Percentiles rank a stretch among this genome's conserved stretches.
These are phyloP conservation scores for Pomatostomus ruficeps DNA, from an alignment of 2,113 vertebrate species.

Conservation along the genomic window DNA sequence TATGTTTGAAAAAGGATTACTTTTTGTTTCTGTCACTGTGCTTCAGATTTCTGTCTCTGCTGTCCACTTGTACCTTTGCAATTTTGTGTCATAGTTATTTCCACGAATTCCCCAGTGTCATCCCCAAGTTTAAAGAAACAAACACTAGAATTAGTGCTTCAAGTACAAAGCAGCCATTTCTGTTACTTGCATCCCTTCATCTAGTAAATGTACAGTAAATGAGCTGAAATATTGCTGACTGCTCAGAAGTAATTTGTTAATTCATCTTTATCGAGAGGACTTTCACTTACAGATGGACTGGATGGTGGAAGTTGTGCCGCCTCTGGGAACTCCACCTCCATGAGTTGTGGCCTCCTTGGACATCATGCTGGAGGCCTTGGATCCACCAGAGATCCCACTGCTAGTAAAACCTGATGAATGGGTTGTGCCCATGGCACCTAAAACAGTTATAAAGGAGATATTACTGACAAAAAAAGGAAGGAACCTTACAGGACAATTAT, in stretches of 20 bases:
- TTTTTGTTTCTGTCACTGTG: neutral
- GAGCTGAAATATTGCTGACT: neutral
- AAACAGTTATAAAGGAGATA: neutral
- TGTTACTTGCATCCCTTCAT: neutral
- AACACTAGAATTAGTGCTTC: neutral
- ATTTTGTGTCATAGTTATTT: neutral
- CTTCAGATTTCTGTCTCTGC: neutral
- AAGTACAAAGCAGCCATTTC: neutral
- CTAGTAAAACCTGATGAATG: slow-evolving; percentile 37
- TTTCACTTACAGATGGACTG: slow-evolving; percentile 44
- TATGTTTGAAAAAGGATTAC: neutral
- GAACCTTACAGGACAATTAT: neutral
- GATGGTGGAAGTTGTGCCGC: slow-evolving; percentile 17
- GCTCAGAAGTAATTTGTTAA: neutral
- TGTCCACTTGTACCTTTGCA: neutral
- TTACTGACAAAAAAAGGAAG: neutral
- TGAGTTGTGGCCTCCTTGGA: neutral
- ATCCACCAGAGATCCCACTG: neutral
- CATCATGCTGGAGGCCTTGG: neutral
- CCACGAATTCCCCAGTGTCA: neutral
- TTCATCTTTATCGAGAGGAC: neutral
- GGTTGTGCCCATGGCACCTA: slow-evolving; percentile 20
- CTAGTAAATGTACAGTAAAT: neutral
- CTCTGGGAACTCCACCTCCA: neutral
- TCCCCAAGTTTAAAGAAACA: neutral